Base-by-base conservation (phyloP, 1,140 invertebrate genomes). In the Drosophila pseudoobscura region DNA sequence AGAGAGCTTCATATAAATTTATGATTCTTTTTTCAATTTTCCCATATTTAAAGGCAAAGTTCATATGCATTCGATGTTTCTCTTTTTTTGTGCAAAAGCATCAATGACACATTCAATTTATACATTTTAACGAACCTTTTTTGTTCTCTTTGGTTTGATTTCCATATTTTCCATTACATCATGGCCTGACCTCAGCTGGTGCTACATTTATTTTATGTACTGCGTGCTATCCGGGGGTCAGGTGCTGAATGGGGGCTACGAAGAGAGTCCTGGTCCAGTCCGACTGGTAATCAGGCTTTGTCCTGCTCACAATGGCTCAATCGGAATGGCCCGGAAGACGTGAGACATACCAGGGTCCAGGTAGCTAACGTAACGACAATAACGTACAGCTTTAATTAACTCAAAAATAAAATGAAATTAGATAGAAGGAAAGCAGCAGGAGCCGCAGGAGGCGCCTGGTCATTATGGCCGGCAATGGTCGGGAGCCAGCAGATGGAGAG, bases 391-490 rank as follows among this genome's bases (percentile, higher is more conserved):
- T 83, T 88, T 88, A 88, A 88, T 88, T 88, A 88, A 82, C 78
- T 88, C 62, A 71, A 88, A 88, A 83, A 76, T 88, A 88, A 87
- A 88, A 88, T 80, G 64, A 76, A 79, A 88, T 88, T 88, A 72
- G 59, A 58, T 29, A 35, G 46, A 43, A 39, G 24, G 11, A 11
- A 5, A 4, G 24, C 24, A 26, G 24, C 24, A 26, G 11, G 63
- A 43, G 24, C 7, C 20, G n/a, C 17, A 56, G 35, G 11, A 17
- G 52, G 39, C 35, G 39, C 3, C 35, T 39, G 35, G 60, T 51
- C 77, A 69, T 80, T 80, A 70, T 79, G 61, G 41, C 9, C 22
- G 47, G 17, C 51, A 45, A 41, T 51, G 52, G 55, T 61, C 22
- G 9, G 17, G 26, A 15, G 31, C 8, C 13, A 54, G 55, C 64